Conservation (phyloP, 2,888 invertebrate species). For the Drosophila koepferae region DNA sequence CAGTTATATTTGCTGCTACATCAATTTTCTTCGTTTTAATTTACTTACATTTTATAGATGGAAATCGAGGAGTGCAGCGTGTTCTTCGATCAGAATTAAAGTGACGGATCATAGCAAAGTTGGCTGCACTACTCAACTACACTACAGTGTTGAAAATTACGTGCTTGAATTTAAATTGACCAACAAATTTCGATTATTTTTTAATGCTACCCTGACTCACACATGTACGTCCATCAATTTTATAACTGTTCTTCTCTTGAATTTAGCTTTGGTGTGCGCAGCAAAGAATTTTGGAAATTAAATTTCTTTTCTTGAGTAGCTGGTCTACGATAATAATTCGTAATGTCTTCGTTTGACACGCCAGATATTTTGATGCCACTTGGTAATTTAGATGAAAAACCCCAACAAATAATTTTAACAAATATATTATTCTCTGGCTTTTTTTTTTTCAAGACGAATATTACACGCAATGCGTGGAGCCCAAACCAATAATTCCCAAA, state of each 20-base stretch:
- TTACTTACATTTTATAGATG: slow-evolving; percentile 48
- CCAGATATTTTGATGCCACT: slow-evolving; percentile 18
- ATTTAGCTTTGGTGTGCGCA: slow-evolving; percentile 1
- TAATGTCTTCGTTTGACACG: slow-evolving; percentile 24
- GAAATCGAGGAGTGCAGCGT: background rate
- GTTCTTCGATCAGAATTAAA: slow-evolving; percentile 17
- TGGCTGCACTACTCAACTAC: slow-evolving; percentile 20
- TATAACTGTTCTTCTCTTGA: slow-evolving; percentile 47
- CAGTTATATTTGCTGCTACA: slow-evolving; percentile 79
- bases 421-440: background rate
- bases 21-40: background rate
- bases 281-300: background rate
- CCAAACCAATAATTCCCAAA: slow-evolving; percentile 47
- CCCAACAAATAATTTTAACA: background rate
- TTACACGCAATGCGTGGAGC: slow-evolving; percentile 34
- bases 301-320: background rate
- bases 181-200: background rate
- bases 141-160: background rate
- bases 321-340: background rate
- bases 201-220: background rate
- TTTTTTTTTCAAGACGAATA: slow-evolving; percentile 44
- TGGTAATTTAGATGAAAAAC: slow-evolving; percentile 18
- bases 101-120: slow-evolving; percentile 37
- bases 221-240: background rate
- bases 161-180: background rate